phyloP scores from a whole-genome alignment of 2,888 invertebrate genomes.

The Noctua comes region DNA sequence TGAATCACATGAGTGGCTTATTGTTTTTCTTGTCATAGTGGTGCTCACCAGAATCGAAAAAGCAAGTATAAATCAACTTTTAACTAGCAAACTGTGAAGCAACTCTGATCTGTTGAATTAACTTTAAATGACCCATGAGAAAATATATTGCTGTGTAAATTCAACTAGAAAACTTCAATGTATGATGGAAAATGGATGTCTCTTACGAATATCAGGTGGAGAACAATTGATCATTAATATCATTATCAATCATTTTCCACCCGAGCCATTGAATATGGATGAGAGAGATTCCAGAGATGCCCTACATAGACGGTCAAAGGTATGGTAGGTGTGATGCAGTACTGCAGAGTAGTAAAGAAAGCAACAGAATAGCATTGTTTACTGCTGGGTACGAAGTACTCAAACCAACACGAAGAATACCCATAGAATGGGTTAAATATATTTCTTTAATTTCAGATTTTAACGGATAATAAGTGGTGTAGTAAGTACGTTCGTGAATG shows the following conservation, averaged over 20 bases:
- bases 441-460: not conserved
- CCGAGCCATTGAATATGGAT: not conserved
- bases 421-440: not conserved
- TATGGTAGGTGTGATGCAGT: constrained; percentile 1
- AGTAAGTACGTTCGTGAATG: not conserved
- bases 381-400: not conserved
- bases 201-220: not conserved
- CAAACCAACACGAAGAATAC: not conserved
- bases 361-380: not conserved
- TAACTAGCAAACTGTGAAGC: not conserved
- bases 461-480: not conserved
- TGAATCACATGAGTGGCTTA: not conserved
- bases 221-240: not conserved
- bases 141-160: not conserved
- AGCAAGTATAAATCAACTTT: not conserved
- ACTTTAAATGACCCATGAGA: not conserved
- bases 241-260: not conserved
- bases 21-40: not conserved
- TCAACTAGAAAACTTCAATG: not conserved
- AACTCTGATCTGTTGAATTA: not conserved
- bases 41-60: not conserved
- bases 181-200: not conserved
- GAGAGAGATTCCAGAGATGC: not conserved
- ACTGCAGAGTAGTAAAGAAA: constrained; percentile 9
- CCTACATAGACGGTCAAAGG: not conserved